These are phyloP conservation scores for Chydorus sphaericus DNA, from an alignment of 2,888 invertebrate species.

Conservation along the genomic window DNA sequence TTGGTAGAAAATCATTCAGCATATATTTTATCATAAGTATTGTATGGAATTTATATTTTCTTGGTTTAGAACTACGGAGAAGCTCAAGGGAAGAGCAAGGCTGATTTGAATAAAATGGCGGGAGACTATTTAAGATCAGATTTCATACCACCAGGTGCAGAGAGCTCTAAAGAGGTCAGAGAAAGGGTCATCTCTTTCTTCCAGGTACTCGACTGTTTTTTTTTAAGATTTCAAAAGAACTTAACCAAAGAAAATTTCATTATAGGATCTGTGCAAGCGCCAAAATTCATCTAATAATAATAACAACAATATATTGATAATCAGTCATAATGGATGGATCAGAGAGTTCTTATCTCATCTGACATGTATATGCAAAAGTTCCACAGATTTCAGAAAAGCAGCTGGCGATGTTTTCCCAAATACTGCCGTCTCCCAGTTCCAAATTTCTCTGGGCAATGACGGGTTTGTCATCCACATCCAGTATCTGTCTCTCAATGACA, in stretches of 20 bases:
- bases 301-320: neutral
- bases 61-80: slow-evolving; percentile 4
- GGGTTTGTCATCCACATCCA: neutral
- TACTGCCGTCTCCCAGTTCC: slow-evolving; percentile 8
- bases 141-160: slow-evolving; percentile 14
- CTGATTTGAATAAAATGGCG: slow-evolving; percentile 8
- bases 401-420: slow-evolving; percentile 2
- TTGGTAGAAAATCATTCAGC: neutral
- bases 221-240: neutral
- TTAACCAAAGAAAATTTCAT: neutral
- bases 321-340: slow-evolving; percentile 12
- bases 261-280: too few species aligned
- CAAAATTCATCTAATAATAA: too few species aligned
- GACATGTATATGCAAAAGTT: neutral
- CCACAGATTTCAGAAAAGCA: too few species aligned
- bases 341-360: slow-evolving; percentile 8
- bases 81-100: slow-evolving; percentile 7
- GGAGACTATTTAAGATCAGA: neutral
- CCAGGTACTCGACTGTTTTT: neutral
- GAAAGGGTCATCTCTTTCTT: slow-evolving; percentile 12
- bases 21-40: neutral
- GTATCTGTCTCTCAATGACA: neutral
- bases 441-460: neutral
- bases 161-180: slow-evolving; percentile 10
- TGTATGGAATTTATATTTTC: neutral